Evolutionary conservation across 2,797 vertebrate genomes (phyloP).

Genomic region (Cossypha dichroa): DNA sequence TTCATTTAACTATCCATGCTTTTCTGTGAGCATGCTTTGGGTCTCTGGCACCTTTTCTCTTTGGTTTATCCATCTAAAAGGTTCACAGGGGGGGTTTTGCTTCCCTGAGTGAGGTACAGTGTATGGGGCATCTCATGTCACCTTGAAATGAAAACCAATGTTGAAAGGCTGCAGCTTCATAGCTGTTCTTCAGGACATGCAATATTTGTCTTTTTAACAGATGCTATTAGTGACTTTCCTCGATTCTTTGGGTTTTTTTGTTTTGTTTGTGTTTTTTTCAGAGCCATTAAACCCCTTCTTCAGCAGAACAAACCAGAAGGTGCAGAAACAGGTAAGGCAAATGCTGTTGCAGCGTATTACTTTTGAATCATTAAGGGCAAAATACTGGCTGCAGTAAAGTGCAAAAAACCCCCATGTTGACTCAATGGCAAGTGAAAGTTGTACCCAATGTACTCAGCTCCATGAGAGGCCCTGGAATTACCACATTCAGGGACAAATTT

Average conservation of each 20-base stretch:
- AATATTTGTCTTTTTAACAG: not conserved
- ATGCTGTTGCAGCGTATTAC: not conserved
- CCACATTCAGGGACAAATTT: not conserved
- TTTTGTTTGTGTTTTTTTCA: slow-evolving; percentile 24
- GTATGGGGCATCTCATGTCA: not conserved
- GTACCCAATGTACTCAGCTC: not conserved
- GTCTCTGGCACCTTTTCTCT: not conserved
- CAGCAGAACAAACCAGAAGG: not conserved
- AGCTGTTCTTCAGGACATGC: not conserved
- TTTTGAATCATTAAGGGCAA: not conserved
- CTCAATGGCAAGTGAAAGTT: not conserved
- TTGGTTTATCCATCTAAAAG: not conserved
- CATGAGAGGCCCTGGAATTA: not conserved
- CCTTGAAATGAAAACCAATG: not conserved
- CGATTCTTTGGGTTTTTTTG: slow-evolving; percentile 22
- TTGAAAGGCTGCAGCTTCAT: not conserved
- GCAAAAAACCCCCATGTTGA: rapidly evolving
- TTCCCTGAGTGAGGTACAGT: not conserved
- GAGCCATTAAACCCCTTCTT: not conserved
- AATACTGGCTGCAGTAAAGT: not conserved
- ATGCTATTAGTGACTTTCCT: not conserved
- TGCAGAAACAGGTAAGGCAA: slow-evolving; percentile 40
- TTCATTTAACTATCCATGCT: not conserved
- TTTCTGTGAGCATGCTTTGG: not conserved
- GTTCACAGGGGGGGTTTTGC: not conserved